Evolutionary conservation across 2,888 invertebrate species (phyloP).

Genomic region (Autographa pulchrina): DNA sequence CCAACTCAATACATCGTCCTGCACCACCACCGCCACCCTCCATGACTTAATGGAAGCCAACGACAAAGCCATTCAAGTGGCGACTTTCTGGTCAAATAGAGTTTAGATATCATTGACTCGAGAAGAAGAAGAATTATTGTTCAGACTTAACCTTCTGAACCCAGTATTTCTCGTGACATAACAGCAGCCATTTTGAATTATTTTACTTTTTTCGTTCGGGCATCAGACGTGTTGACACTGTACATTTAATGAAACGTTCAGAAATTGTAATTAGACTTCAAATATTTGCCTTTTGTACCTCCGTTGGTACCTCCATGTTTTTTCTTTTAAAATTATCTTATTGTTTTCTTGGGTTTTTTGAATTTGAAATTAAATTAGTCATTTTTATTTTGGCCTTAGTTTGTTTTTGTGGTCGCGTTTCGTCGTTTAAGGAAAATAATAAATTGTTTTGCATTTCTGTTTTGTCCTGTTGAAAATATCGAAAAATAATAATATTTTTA

Average conservation of each 20-base stretch:
- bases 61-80: too few species aligned
- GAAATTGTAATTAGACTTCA: slow-evolving; percentile 73
- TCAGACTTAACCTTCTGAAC: slow-evolving; percentile 27
- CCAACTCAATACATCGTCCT: too few species aligned
- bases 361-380: slow-evolving; percentile 22
- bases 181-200: slow-evolving; percentile 54
- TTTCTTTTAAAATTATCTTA: slow-evolving; percentile 27
- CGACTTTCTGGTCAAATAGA: too few species aligned
- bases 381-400: background rate
- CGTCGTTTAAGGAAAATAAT: background rate
- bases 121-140: background rate
- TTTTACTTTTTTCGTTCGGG: slow-evolving; percentile 46
- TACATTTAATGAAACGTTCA: slow-evolving; percentile 70
- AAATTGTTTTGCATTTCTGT: background rate
- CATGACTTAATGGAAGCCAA: too few species aligned
- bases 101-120: too few species aligned
- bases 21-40: too few species aligned
- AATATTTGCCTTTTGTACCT: slow-evolving; percentile 65
- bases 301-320: slow-evolving; percentile 34
- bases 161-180: background rate
- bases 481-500: too few species aligned
- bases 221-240: slow-evolving; percentile 64
- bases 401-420: background rate
- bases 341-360: slow-evolving; percentile 35
- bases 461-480: too few species aligned